phyloP scores from a whole-genome alignment of 2,113 vertebrate genomes.

The Butorides virescens region DNA sequence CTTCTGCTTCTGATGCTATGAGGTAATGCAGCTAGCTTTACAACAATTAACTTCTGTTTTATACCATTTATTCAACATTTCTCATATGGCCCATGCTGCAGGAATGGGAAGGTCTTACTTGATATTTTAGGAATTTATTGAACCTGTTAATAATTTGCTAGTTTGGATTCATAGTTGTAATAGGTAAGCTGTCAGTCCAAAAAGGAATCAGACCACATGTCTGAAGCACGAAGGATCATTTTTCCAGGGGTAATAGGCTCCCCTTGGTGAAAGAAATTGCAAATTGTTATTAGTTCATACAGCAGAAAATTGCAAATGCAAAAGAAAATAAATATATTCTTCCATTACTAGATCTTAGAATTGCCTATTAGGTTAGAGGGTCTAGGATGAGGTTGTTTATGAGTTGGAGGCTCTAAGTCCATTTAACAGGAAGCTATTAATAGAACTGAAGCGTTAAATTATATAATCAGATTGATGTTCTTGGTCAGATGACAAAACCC shows the following conservation, averaged over 20 bases:
- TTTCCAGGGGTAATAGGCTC: conserved; percentile 39
- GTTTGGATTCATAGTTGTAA: not conserved
- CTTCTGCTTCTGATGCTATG: not conserved
- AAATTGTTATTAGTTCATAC: conserved; percentile 54
- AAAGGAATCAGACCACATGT: not conserved
- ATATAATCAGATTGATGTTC: conserved; percentile 55
- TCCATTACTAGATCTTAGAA: conserved; percentile 22
- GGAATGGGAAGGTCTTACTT: not conserved
- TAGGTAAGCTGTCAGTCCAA: not conserved
- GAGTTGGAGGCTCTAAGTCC: not conserved
- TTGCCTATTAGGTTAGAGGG: conserved; percentile 5
- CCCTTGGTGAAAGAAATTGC: conserved; percentile 62
- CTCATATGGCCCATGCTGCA: not conserved
- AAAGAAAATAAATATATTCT: conserved; percentile 58
- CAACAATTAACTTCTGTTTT: not conserved
- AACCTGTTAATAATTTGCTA: not conserved
- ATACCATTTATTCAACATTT: not conserved
- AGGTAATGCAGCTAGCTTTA: not conserved
- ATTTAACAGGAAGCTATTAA: conserved; percentile 38
- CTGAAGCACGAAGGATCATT: conserved; percentile 20
- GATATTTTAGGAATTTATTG: not conserved
- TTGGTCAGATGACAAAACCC: conserved; percentile 55
- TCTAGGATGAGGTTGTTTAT: not conserved
- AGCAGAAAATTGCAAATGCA: conserved; percentile 58
- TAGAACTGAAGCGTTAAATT: conserved; percentile 50